A percentile compares a stretch with the other conserved stretches of the same genome.
These are phyloP conservation scores for Cephus runcator DNA, from an alignment of 2,888 invertebrate genomes.

Conservation along the genomic window DNA sequence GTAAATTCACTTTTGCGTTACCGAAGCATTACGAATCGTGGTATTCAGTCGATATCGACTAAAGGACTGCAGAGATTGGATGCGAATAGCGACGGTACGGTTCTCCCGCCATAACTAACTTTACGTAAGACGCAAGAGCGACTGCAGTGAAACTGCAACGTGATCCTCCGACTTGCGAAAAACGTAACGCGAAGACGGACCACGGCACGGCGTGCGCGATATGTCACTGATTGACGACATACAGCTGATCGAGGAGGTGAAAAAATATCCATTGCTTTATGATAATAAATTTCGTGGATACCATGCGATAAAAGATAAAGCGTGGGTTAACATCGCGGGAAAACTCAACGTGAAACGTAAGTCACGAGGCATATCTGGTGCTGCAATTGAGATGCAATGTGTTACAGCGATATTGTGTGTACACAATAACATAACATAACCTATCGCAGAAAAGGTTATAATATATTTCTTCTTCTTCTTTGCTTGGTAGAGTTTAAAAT, in stretches of 20 bases:
- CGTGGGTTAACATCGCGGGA: slow-evolving; percentile 15
- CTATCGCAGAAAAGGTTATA: neutral
- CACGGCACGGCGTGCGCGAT: neutral
- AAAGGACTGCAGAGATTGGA: neutral
- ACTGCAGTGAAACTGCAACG: too few relatives aligned
- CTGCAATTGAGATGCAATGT: too few relatives aligned
- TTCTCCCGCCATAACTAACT: neutral
- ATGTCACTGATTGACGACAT: slow-evolving; percentile 20
- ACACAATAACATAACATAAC: slow-evolving; percentile 3
- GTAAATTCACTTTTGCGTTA: neutral
- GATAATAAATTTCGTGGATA: slow-evolving; percentile 17
- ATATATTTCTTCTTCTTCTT: neutral
- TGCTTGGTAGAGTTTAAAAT: neutral
- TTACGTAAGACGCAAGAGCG: slow-evolving; percentile 1
- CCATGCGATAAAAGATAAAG: slow-evolving; percentile 13
- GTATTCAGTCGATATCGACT: neutral
- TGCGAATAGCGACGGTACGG: neutral
- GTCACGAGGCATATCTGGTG: slow-evolving; percentile 6
- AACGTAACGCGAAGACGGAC: neutral
- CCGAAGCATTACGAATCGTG: neutral
- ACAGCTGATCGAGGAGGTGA: slow-evolving; percentile 18
- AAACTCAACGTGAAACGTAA: slow-evolving; percentile 21
- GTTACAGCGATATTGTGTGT: neutral
- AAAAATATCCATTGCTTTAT: slow-evolving; percentile 16
- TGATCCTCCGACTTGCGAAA: neutral